phyloP scores from a whole-genome alignment of 2,888 invertebrate genomes.

The Trissolcus japonicus region DNA sequence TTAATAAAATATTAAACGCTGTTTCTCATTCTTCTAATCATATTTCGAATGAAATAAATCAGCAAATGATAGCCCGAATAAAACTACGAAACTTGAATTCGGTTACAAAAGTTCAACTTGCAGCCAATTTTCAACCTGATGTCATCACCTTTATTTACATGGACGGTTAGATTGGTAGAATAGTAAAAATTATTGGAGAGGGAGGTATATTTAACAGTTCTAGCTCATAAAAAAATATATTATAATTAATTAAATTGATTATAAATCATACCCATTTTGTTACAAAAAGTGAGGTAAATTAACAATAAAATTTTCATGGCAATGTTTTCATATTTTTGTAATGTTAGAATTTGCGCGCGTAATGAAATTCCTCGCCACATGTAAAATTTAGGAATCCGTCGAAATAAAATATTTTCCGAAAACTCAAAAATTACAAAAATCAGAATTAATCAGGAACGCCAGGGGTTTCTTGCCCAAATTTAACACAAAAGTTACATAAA shows the following conservation, averaged over 20 bases:
- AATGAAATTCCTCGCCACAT: background rate
- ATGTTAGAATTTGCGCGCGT: background rate
- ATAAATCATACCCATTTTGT: background rate
- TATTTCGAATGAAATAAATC: background rate
- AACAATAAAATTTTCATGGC: background rate
- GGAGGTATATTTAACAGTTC: conserved; percentile 1
- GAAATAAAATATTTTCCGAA: conserved; percentile 1
- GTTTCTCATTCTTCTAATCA: background rate
- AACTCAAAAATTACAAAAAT: background rate
- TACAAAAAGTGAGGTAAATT: conserved; percentile 1
- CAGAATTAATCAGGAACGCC: background rate
- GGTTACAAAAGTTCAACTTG: too few species aligned
- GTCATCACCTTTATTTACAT: background rate
- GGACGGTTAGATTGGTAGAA: background rate
- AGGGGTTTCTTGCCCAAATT: background rate
- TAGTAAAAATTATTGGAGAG: background rate
- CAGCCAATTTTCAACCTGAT: too few species aligned
- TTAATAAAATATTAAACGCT: background rate
- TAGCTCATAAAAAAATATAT: background rate
- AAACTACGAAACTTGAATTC: background rate
- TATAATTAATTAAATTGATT: background rate
- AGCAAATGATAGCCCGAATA: background rate
- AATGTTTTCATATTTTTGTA: conserved; percentile 1
- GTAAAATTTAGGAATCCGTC: background rate
- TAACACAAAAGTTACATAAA: background rate